Base-by-base conservation (phyloP, 2,113 vertebrate genomes). In the Albula glossodonta region DNA sequence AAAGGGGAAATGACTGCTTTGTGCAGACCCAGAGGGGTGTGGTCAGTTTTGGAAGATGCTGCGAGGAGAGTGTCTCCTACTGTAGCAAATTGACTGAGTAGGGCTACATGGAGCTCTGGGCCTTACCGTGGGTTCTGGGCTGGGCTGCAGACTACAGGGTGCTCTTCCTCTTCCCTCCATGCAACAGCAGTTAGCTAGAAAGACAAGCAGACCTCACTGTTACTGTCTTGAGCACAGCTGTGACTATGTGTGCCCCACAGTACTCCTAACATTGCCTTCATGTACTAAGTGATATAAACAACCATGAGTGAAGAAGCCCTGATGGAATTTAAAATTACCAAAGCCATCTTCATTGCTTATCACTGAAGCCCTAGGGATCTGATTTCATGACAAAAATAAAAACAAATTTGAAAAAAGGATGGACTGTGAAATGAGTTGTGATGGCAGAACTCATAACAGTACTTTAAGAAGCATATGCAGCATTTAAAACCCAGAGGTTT, bases 91-190 rank as follows among this genome's bases (percentile, higher is more conserved):
- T 41, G 31, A 41, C 31, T 41, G 31, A 41, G 31, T 41, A 41
- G 31, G 31, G 31, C 31, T 41, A 41, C 31, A 41, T 41, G 31
- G 60, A 6, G 53, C 6, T 56, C 6, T 15, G 70, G 70, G 56
- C 3, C 82, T 83, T 83, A 83, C 82, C 60, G 19, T 83, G 82
- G 57, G 57, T 48, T 63, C 48, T 48, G 82, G 56, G 60, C 56
- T 63, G 82, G 57, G 31, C 3, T 41, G 56, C 82, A 83, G 82
- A 60, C n/a, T 25, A 57, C 53, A 83, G 82, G 56, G 82, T 25
- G 41, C 48, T 74, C 70, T 31, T 56, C 82, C 25, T 63, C 57
- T 83, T 83, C 82, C 82, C 82, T 83, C 82, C 82, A 83, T 83
- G 60, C 82, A 83, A 83, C n/a, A 83, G 82, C n/a, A 48, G 53